A percentile compares a stretch with the other conserved stretches of the same genome.
phyloP scores from a whole-genome alignment of 2,113 vertebrate species.

The Anarhynchus alexandrinus region DNA sequence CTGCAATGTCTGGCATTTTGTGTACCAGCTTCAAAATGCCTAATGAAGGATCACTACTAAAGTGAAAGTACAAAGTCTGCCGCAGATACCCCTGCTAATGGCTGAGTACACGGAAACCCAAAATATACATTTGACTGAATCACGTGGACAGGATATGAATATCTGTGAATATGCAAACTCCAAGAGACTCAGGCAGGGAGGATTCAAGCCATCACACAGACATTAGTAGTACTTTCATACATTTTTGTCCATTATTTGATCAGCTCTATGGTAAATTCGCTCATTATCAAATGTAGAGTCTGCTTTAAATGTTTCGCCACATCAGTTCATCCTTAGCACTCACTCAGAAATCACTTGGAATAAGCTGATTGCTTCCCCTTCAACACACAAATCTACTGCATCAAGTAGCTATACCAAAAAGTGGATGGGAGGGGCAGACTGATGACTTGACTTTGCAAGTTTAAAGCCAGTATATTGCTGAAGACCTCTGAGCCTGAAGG shows the following conservation, averaged over 20 bases:
- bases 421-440: neutral
- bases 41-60: neutral
- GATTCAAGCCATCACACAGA: neutral
- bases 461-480: neutral
- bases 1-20: neutral
- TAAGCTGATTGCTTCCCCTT: neutral
- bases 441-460: neutral
- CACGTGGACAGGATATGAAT: neutral
- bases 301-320: neutral
- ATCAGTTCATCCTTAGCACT: neutral
- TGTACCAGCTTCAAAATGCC: neutral
- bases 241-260: neutral
- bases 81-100: neutral
- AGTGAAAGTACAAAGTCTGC: neutral
- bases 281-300: neutral
- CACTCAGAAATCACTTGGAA: neutral
- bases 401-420: neutral
- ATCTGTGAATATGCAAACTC: neutral
- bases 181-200: neutral
- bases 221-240: neutral
- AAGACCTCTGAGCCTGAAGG: neutral
- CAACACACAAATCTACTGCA: neutral
- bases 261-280: neutral
- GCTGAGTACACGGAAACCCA: neutral
- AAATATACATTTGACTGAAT: neutral